phyloP scores from a whole-genome alignment of 2,113 vertebrate genomes.

The Patagioenas fasciata region DNA sequence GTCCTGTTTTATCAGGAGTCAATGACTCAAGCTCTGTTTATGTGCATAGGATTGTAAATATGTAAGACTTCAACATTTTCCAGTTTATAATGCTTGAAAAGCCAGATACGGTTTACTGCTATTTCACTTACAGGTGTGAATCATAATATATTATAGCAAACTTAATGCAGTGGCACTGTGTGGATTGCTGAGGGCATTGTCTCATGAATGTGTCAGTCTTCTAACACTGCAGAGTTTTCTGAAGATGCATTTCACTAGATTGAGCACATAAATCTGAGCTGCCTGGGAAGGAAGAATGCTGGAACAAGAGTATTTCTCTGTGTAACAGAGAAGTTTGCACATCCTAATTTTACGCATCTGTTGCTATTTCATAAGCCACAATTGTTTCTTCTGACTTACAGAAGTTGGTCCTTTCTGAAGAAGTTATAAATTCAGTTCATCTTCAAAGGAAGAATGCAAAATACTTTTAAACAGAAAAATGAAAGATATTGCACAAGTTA shows the following conservation, averaged over 20 bases:
- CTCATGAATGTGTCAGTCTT: not conserved
- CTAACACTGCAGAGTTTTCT: not conserved
- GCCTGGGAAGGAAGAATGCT: not conserved
- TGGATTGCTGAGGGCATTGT: not conserved
- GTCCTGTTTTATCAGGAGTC: not conserved
- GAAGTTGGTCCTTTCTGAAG: not conserved
- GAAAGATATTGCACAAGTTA: not conserved
- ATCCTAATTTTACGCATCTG: not conserved
- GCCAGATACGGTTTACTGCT: not conserved
- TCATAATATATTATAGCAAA: not conserved
- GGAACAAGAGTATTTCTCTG: not conserved
- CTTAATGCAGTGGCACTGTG: not conserved
- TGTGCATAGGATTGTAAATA: not conserved
- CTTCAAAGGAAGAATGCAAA: constrained; percentile 12
- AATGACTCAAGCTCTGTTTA: not conserved
- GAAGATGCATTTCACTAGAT: not conserved
- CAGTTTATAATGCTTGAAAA: not conserved
- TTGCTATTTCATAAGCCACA: not conserved
- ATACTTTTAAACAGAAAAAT: not conserved
- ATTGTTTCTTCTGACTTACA: not conserved
- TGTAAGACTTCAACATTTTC: not conserved
- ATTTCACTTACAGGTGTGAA: not conserved
- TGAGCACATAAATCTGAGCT: not conserved
- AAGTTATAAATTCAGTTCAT: not conserved
- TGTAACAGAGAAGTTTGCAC: not conserved